Evolutionary conservation across 2,888 invertebrate species (phyloP).

Genomic region (Leptarthrus brevirostris): DNA sequence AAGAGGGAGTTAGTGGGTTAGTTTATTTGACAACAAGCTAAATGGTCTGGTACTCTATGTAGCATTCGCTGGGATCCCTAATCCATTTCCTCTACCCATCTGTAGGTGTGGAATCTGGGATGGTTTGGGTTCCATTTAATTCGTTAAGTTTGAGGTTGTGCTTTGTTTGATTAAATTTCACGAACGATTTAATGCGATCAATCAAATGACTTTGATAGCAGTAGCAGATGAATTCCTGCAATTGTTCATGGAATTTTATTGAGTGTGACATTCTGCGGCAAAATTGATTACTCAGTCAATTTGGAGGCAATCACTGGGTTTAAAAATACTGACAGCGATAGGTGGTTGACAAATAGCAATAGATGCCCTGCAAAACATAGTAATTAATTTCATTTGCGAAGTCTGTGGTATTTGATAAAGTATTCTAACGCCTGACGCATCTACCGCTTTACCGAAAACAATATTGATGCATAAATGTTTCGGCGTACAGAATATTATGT

Average conservation of each 20-base stretch:
- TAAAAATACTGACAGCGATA: not conserved
- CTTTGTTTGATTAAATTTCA: slow-evolving; percentile 52
- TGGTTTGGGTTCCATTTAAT: slow-evolving; percentile 15
- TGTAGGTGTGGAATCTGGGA: not conserved
- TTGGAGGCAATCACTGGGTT: slow-evolving; percentile 8
- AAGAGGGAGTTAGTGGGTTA: slow-evolving; percentile 17
- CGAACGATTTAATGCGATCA: slow-evolving; percentile 49
- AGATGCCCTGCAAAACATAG: no score
- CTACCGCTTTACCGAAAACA: no score
- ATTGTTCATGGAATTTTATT: slow-evolving; percentile 36
- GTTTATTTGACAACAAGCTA: slow-evolving; percentile 49
- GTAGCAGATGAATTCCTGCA: not conserved
- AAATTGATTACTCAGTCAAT: slow-evolving; percentile 23
- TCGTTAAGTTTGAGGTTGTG: slow-evolving; percentile 31
- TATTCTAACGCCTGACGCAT: no score
- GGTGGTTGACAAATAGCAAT: no score
- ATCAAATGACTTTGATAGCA: slow-evolving; percentile 46
- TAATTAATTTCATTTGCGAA: no score
- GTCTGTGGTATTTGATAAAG: no score
- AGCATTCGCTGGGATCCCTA: not conserved
- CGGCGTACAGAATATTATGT: no score
- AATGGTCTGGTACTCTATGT: slow-evolving; percentile 15
- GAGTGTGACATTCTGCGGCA: slow-evolving; percentile 37
- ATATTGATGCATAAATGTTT: no score
- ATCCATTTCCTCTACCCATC: not conserved